Percentiles rank a stretch among this genome's conserved stretches.
Evolutionary conservation across 2,113 vertebrate species (phyloP).

Genomic region (Cyrtonyx montezumae): DNA sequence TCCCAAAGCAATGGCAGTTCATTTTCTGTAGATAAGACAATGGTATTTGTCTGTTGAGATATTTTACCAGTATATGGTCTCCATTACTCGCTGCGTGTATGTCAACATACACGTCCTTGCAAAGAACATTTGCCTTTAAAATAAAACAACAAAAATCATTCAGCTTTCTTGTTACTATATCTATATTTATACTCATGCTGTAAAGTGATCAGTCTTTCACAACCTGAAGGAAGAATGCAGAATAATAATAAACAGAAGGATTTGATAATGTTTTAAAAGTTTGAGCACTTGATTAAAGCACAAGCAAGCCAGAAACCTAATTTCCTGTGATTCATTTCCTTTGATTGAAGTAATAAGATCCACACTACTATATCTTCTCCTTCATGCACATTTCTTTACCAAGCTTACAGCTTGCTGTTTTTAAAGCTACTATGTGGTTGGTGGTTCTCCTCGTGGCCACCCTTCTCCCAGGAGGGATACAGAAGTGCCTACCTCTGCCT

Average conservation of each 20-base stretch:
- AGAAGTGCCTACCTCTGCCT: background rate
- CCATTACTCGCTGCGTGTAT: background rate
- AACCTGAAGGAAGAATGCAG: background rate
- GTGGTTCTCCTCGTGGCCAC: accelerated
- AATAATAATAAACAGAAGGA: background rate
- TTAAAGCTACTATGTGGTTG: background rate
- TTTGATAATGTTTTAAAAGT: background rate
- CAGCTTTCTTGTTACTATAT: background rate
- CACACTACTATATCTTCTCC: background rate
- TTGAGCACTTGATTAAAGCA: background rate
- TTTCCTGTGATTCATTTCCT: slow-evolving; percentile 3
- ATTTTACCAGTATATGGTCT: background rate
- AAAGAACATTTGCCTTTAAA: background rate
- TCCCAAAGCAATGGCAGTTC: background rate
- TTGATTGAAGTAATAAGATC: background rate
- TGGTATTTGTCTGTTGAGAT: slow-evolving; percentile 1
- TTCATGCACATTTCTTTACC: background rate
- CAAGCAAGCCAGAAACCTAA: background rate
- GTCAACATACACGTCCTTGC: background rate
- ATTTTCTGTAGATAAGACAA: background rate
- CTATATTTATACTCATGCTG: background rate
- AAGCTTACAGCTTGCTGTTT: background rate
- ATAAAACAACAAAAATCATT: background rate
- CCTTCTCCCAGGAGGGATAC: background rate
- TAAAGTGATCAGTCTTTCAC: background rate